Conservation (phyloP, 2,888 invertebrate genomes). For the Phyto melanocephala region DNA sequence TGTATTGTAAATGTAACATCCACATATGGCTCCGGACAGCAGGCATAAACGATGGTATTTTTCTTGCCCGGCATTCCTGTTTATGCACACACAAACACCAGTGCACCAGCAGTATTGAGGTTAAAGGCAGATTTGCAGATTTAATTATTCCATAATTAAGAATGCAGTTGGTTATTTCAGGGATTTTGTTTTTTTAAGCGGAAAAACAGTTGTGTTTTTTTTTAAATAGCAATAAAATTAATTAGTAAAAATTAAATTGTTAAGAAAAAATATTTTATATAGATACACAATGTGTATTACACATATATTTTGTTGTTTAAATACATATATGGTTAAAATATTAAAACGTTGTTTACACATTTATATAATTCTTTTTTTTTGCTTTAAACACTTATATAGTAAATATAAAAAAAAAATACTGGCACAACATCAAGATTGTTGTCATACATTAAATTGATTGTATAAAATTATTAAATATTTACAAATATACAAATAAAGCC, state of each 20-base stretch:
- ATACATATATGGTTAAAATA: conserved; percentile 18
- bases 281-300: too few relatives aligned
- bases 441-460: conserved; percentile 42
- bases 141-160: neutral
- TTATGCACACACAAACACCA: neutral
- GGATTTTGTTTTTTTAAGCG: neutral
- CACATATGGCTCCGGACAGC: conserved; percentile 96
- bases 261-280: conserved; percentile 3
- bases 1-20: conserved; percentile 96
- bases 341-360: conserved; percentile 7
- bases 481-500: conserved; percentile 27
- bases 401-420: neutral
- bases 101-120: neutral
- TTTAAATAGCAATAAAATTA: conserved; percentile 41
- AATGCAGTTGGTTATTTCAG: neutral
- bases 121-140: neutral
- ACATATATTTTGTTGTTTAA: neutral
- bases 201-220: conserved; percentile 16
- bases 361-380: neutral
- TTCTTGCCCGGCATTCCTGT: conserved; percentile 95
- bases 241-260: conserved; percentile 53
- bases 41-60: conserved; percentile 93
- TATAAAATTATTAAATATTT: conserved; percentile 40
- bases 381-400: neutral
- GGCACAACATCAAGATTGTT: neutral